Conservation (phyloP, 2,113 vertebrate species). For the Myodes glareolus region DNA sequence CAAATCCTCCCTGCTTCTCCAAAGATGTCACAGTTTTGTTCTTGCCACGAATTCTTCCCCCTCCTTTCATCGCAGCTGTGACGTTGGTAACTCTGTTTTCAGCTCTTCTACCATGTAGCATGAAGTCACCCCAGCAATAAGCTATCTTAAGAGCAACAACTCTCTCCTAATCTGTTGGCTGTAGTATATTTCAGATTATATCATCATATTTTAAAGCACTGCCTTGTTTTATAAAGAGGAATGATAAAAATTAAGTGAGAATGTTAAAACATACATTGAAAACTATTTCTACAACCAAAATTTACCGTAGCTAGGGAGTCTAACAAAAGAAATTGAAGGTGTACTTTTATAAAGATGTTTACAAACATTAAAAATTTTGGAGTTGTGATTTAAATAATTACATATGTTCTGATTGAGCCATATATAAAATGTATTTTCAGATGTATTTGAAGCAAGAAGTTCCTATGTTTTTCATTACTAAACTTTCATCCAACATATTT, state of each 20-base stretch:
- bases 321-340: background rate
- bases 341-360: background rate
- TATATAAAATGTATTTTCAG: background rate
- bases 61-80: background rate
- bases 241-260: background rate
- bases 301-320: background rate
- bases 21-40: background rate
- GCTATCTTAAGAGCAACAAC: background rate
- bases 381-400: background rate
- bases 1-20: background rate
- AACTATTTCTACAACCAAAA: background rate
- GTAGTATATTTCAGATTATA: background rate
- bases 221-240: background rate
- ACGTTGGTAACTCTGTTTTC: background rate
- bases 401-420: background rate
- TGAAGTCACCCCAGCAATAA: background rate
- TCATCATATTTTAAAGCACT: background rate
- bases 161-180: background rate
- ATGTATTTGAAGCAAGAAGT: background rate
- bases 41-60: background rate
- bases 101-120: accelerated
- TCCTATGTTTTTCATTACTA: background rate
- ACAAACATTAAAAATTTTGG: background rate
- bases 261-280: background rate
- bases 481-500: background rate